Conservation (phyloP, 1,140 invertebrate species). For the Tenebrio molitor region DNA sequence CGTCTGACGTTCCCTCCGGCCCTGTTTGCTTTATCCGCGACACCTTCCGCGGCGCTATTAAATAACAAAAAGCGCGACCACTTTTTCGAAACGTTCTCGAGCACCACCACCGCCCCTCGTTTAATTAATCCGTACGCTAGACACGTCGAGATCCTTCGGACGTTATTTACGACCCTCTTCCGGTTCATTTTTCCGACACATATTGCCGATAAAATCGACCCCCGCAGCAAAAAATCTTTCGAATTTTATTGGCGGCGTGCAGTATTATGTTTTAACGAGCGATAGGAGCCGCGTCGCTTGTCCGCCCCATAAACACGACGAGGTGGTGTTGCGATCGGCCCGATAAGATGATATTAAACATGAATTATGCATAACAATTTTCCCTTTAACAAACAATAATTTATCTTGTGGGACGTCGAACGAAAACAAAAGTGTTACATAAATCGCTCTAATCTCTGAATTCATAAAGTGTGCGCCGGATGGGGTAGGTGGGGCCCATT, state of each 20-base stretch:
- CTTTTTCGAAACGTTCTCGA: neutral
- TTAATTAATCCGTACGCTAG: conserved; percentile 13
- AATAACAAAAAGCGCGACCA: conserved; percentile 20
- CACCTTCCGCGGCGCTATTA: conserved; percentile 18
- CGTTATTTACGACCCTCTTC: conserved; percentile 28
- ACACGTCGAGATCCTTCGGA: neutral
- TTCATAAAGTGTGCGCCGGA: conserved; percentile 29
- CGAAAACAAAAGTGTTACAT: conserved; percentile 36
- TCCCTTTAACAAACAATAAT: conserved; percentile 35
- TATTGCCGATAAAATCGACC: conserved; percentile 35
- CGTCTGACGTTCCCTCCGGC: conserved; percentile 45
- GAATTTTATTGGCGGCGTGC: conserved; percentile 18
- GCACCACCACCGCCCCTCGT: neutral
- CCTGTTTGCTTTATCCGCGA: conserved; percentile 47
- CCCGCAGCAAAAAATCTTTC: conserved; percentile 23
- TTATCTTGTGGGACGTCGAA: conserved; percentile 3
- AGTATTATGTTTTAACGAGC: conserved; percentile 1
- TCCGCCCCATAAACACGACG: conserved; percentile 27
- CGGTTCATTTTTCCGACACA: conserved; percentile 32
- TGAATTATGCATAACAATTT: conserved; percentile 41
- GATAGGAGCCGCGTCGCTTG: conserved; percentile 21
- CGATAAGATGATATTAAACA: conserved; percentile 37
- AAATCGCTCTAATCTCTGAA: conserved; percentile 31
- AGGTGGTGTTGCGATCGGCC: conserved; percentile 15
- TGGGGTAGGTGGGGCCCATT: conserved; percentile 10